Percentiles rank a stretch among this genome's conserved stretches.
Evolutionary conservation across 2,888 invertebrate species (phyloP).

Genomic region (Kryphioiulus occultus): DNA sequence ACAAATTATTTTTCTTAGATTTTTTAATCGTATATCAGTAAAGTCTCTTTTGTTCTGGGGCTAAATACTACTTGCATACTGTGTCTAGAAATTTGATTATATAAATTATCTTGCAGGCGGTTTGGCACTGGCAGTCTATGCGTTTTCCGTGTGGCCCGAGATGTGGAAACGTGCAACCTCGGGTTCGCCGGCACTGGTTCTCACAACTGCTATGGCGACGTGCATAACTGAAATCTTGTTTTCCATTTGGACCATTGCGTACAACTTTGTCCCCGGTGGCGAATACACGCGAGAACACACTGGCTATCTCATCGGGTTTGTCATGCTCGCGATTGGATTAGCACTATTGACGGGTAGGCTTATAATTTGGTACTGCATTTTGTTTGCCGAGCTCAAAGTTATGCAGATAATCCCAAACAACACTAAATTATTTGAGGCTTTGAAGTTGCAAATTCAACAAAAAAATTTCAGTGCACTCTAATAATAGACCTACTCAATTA

Average conservation of each 20-base stretch:
- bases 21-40: no score
- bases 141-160: constrained; percentile 61
- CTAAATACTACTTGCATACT: neutral
- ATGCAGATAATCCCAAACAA: no score
- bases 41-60: no score
- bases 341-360: constrained; percentile 58
- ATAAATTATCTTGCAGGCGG: constrained; percentile 59
- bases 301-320: constrained; percentile 59
- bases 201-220: constrained; percentile 58
- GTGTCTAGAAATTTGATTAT: no score
- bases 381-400: no score
- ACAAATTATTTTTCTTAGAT: no score
- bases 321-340: constrained; percentile 58
- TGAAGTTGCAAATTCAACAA: no score
- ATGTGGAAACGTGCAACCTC: constrained; percentile 58
- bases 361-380: no score
- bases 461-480: no score
- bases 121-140: constrained; percentile 59
- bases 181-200: constrained; percentile 59
- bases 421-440: no score
- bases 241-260: constrained; percentile 63
- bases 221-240: constrained; percentile 61
- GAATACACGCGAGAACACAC: constrained; percentile 62
- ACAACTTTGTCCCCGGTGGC: constrained; percentile 64
- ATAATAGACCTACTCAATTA: no score